These are phyloP conservation scores for Himalopsyche anomala DNA, from an alignment of 2,888 invertebrate species.

Conservation along the genomic window DNA sequence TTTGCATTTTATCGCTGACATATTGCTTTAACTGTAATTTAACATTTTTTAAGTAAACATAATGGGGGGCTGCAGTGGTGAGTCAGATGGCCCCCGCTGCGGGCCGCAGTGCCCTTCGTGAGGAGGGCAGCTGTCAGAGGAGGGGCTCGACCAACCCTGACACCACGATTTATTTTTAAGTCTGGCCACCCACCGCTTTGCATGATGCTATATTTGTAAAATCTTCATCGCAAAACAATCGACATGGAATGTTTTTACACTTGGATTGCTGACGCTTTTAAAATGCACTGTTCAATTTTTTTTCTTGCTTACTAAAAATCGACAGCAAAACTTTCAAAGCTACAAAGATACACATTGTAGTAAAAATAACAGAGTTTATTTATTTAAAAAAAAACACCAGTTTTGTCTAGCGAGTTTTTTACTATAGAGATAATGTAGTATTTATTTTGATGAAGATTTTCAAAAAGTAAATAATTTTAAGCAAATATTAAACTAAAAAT, in stretches of 20 bases:
- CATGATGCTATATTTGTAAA: constrained; percentile 43
- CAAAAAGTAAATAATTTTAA: too few relatives aligned
- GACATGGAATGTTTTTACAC: neutral
- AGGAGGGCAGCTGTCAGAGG: constrained; percentile 11
- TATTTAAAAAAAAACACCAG: too few relatives aligned
- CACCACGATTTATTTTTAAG: constrained; percentile 45
- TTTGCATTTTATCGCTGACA: constrained; percentile 62
- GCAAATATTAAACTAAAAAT: too few relatives aligned
- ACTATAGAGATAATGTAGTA: too few relatives aligned
- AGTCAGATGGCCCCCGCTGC: constrained; percentile 55
- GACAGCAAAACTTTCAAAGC: too few relatives aligned
- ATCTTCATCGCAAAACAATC: constrained; percentile 32
- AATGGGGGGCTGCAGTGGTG: constrained; percentile 49
- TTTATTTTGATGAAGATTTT: too few relatives aligned
- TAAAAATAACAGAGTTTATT: too few relatives aligned
- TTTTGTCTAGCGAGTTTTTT: too few relatives aligned
- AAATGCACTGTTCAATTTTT: neutral
- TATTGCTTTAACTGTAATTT: constrained; percentile 58
- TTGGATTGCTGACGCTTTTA: constrained; percentile 9
- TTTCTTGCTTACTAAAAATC: neutral
- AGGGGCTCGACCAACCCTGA: constrained; percentile 34
- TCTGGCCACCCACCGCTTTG: constrained; percentile 38
- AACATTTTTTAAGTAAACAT: constrained; percentile 59
- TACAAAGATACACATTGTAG: too few relatives aligned
- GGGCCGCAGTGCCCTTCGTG: constrained; percentile 41